A percentile compares a stretch with the other conserved stretches of the same genome.
phyloP scores from a whole-genome alignment of 2,113 vertebrate species.

The Meleagris gallopavo region DNA sequence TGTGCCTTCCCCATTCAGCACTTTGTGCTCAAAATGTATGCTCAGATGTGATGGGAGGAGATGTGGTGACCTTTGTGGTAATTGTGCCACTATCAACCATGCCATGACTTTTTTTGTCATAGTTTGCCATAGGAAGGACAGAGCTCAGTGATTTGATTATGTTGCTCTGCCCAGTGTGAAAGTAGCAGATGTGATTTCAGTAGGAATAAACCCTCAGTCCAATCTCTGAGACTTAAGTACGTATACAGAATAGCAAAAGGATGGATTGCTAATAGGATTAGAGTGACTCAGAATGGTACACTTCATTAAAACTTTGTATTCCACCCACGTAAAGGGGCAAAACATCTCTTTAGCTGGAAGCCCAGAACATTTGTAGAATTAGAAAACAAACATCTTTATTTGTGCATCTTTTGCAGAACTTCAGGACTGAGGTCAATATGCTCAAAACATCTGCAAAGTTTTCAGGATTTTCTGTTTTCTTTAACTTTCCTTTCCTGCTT shows the following conservation, averaged over 20 bases:
- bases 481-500: not conserved
- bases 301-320: constrained; percentile 21
- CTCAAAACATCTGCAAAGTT: not conserved
- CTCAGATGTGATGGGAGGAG: not conserved
- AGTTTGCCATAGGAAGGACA: not conserved
- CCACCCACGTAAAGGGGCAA: not conserved
- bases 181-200: not conserved
- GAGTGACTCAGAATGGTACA: constrained; percentile 15
- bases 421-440: not conserved
- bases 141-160: not conserved
- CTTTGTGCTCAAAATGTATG: not conserved
- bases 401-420: not conserved
- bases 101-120: rapidly evolving
- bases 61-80: too few species aligned
- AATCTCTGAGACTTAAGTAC: not conserved
- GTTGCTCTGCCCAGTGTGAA: not conserved
- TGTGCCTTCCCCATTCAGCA: not conserved
- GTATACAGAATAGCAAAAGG: not conserved
- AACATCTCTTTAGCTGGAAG: not conserved
- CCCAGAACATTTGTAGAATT: not conserved
- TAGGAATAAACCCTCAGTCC: not conserved
- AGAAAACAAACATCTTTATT: not conserved
- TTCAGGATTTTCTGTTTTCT: not conserved
- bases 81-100: not conserved
- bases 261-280: constrained; percentile 46